These are phyloP conservation scores for Anoura caudifer DNA, from an alignment of 2,113 vertebrate genomes.

Conservation along the genomic window DNA sequence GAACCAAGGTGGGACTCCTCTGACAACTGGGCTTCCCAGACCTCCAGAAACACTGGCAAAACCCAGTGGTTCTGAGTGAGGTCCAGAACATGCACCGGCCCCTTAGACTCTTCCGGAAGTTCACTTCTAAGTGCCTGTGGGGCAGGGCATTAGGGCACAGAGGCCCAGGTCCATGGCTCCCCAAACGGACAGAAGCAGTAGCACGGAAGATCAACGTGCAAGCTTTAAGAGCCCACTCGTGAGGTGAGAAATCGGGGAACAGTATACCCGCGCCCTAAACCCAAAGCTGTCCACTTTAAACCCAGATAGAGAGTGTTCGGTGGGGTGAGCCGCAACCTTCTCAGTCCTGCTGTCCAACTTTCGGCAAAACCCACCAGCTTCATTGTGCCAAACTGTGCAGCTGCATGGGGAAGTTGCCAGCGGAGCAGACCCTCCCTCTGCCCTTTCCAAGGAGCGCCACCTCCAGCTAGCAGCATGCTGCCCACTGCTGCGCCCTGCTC, in stretches of 20 bases:
- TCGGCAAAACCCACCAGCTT: not conserved
- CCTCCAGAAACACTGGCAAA: not conserved
- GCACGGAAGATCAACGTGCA: not conserved
- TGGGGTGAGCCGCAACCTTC: not conserved
- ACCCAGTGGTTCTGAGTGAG: not conserved
- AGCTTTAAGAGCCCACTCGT: not conserved
- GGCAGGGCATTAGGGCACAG: not conserved
- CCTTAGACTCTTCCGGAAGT: not conserved
- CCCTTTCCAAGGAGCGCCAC: not conserved
- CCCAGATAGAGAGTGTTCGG: not conserved
- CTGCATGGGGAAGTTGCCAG: not conserved
- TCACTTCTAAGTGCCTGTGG: not conserved
- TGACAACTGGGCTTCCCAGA: not conserved
- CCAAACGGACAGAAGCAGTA: not conserved
- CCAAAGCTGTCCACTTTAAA: not conserved
- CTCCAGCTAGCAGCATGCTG: not conserved
- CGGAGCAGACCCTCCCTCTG: not conserved
- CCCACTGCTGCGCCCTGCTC: not conserved
- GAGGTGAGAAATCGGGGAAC: not conserved
- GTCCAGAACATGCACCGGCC: not conserved
- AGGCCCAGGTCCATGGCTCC: not conserved
- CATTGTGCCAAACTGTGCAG: not conserved
- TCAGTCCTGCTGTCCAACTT: not conserved
- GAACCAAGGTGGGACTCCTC: not conserved
- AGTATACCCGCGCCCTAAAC: not conserved